These are phyloP conservation scores for Leptoclinus maculatus DNA, from an alignment of 2,797 vertebrate species.

Conservation along the genomic window DNA sequence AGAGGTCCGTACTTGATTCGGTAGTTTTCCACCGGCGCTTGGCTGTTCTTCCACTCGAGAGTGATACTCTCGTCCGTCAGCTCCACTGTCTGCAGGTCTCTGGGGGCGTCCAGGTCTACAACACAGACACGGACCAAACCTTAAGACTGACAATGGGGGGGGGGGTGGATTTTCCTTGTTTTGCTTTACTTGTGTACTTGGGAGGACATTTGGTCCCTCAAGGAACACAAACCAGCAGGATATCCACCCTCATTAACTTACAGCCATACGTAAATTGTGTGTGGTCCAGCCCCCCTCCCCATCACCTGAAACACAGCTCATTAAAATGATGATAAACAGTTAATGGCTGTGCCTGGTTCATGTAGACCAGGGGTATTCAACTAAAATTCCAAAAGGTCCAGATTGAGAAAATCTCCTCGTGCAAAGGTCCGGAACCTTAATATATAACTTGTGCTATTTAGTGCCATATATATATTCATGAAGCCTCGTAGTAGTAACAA, in stretches of 20 bases:
- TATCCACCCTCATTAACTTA: slow-evolving; percentile 39
- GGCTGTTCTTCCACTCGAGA: slow-evolving; percentile 94
- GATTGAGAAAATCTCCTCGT: no score
- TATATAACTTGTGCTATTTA: no score
- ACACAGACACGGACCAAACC: slow-evolving; percentile 15
- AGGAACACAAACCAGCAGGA: slow-evolving; percentile 33
- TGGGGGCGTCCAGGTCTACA: slow-evolving; percentile 93
- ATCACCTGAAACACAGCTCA: slow-evolving; percentile 11
- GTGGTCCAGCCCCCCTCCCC: slow-evolving; percentile 32
- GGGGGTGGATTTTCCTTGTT: not conserved
- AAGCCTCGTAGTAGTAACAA: no score
- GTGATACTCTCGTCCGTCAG: slow-evolving; percentile 95
- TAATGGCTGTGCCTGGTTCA: slow-evolving; percentile 9
- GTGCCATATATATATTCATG: no score
- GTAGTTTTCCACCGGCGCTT: slow-evolving; percentile 87
- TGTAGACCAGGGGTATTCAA: no score
- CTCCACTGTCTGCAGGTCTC: slow-evolving; percentile 87
- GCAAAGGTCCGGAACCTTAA: no score
- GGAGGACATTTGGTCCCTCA: not conserved
- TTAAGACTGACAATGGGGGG: not conserved
- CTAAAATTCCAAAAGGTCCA: no score
- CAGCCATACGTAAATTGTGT: slow-evolving; percentile 34
- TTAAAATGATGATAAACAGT: slow-evolving; percentile 29
- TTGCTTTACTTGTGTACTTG: not conserved
- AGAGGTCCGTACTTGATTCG: slow-evolving; percentile 96